Conservation (phyloP, 1,140 invertebrate species). For the Belonocnema kinseyi region DNA sequence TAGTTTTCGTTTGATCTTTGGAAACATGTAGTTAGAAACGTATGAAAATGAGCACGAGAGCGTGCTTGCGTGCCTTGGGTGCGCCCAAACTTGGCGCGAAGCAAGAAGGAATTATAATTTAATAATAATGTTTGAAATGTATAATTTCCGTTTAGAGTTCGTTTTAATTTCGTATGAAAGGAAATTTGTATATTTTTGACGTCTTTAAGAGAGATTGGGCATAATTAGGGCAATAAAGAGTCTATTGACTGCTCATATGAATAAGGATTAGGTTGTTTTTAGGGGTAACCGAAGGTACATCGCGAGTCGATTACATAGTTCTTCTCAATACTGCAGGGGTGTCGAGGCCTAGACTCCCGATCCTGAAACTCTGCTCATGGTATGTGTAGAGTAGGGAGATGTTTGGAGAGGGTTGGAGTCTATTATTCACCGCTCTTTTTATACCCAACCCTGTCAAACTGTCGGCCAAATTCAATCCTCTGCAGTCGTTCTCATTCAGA, state of each 20-base stretch:
- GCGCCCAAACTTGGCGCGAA: too few species aligned
- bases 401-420: slow-evolving; percentile 72
- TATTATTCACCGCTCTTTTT: slow-evolving; percentile 74
- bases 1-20: too few species aligned
- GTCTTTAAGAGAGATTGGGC: not conserved
- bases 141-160: too few species aligned
- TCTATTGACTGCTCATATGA: slow-evolving; percentile 19
- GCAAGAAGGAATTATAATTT: too few species aligned
- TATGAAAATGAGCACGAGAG: too few species aligned
- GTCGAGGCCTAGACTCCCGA: slow-evolving; percentile 57
- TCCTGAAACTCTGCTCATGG: slow-evolving; percentile 52
- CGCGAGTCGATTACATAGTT: slow-evolving; percentile 45
- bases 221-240: not conserved
- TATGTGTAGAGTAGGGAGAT: slow-evolving; percentile 65
- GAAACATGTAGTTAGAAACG: too few species aligned
- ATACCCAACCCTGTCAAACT: slow-evolving; percentile 70
- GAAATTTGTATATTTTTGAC: not conserved
- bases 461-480: slow-evolving; percentile 71
- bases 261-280: slow-evolving; percentile 25
- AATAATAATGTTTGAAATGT: too few species aligned
- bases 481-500: slow-evolving; percentile 68
- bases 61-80: too few species aligned
- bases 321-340: slow-evolving; percentile 41
- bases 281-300: slow-evolving; percentile 21
- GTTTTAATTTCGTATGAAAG: too few species aligned